phyloP scores from a whole-genome alignment of 2,888 invertebrate genomes.

The Alentia gelatinosa region DNA sequence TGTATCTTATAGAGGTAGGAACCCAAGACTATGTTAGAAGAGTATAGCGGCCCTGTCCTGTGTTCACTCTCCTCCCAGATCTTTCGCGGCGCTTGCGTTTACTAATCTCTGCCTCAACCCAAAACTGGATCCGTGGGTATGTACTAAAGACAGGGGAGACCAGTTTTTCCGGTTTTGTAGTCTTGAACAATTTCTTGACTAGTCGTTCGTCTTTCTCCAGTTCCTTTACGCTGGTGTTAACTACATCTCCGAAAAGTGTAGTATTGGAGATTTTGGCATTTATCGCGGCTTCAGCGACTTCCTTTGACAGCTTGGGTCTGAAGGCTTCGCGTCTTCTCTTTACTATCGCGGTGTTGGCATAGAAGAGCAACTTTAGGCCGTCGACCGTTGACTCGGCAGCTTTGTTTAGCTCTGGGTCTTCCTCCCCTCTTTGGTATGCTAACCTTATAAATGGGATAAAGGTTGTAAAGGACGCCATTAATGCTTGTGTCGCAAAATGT shows the following conservation, averaged over 20 bases:
- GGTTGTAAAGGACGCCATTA: no score
- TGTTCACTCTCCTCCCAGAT: no score
- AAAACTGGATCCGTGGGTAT: no score
- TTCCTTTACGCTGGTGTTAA: neutral
- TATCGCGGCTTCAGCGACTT: neutral
- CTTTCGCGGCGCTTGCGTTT: no score
- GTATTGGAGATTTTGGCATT: neutral
- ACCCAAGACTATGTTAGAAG: no score
- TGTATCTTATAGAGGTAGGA: no score
- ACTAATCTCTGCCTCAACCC: no score
- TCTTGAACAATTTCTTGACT: neutral
- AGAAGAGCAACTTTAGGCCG: neutral
- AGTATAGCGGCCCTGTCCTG: no score
- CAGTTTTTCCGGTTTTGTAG: neutral
- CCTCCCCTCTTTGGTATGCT: neutral
- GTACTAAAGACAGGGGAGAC: no score
- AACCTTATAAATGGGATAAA: no score
- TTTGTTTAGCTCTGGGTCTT: neutral
- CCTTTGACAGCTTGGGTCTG: neutral
- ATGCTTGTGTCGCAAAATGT: no score
- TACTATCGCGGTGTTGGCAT: neutral
- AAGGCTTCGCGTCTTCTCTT: neutral
- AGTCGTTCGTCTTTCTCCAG: neutral
- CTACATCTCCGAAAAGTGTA: neutral
- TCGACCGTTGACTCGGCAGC: neutral